Evolutionary conservation across 2,888 invertebrate species (phyloP), one percentile per base, ranked within the genome.

Genomic region (Camponotus fellah): DNA sequence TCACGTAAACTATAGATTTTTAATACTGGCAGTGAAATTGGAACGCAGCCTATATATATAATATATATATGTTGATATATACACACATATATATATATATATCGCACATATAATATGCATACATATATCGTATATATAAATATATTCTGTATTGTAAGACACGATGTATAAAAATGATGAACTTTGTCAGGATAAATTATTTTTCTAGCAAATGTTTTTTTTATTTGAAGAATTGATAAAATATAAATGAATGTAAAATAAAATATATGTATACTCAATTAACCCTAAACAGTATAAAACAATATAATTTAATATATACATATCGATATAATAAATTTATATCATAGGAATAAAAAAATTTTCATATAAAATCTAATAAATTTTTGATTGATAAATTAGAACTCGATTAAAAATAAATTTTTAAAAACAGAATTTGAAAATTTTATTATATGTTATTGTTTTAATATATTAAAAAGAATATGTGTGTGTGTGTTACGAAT

Each of bases 101-200:
- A 71, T 62, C 56, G 85, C 64, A 58, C 46, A 60, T 68, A 77
- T 56, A 53, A 83, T 71, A 58, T 76, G 77, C 34, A 40, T 53
- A 40, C 49, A 65, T 58, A 75, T 64, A 76, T 77, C 37, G 40
- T 10, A 80, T 71, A 69, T 74, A 81, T 66, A 69, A 49, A 71
- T 83, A 75, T 66, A 65, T 56, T 64, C 26, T 64, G 21, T 75
- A 75, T 56, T 79, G 60, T 64, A 79, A 37, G 37, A 37, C 26
- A 69, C 60, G 17, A 66, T 69, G 60, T 79, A 43, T 43, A 69
- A 79, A 37, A 43, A 77, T 14, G 58, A 60, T 62, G 56, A 46
- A 46, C 69, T 69, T 60, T 69, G 69, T 79, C 79, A 46, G 79
- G 69, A 79, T 79, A 79, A 79, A 79, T 79, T 79, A 79, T 79